Conservation (phyloP, 2,797 vertebrate genomes). For the Sebastes trivittatus region DNA sequence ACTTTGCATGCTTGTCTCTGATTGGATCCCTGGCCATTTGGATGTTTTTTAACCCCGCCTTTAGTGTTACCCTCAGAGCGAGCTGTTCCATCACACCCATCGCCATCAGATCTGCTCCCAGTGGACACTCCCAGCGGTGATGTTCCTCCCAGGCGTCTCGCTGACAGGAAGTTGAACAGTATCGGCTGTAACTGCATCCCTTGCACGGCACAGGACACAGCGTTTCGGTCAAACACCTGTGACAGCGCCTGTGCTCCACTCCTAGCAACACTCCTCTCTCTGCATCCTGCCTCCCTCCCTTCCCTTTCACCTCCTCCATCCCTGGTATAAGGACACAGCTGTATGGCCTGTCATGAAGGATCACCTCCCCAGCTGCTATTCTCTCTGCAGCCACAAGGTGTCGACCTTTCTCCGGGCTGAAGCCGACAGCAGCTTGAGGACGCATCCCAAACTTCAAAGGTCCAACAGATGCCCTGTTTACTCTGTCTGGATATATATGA, state of each 20-base stretch:
- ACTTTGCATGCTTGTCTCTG: slow-evolving; percentile 17
- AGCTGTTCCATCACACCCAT: slow-evolving; percentile 89
- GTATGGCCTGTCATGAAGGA: slow-evolving; percentile 89
- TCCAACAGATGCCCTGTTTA: slow-evolving; percentile 38
- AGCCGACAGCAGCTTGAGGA: slow-evolving; percentile 75
- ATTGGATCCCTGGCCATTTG: slow-evolving; percentile 46
- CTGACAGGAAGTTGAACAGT: slow-evolving; percentile 87
- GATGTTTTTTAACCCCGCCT: slow-evolving; percentile 83
- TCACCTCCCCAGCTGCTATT: slow-evolving; percentile 84
- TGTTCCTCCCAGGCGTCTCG: slow-evolving; percentile 87
- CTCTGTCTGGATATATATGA: slow-evolving; percentile 17
- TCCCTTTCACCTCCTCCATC: slow-evolving; percentile 43
- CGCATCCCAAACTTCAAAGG: slow-evolving; percentile 61
- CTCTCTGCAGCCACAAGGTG: slow-evolving; percentile 84
- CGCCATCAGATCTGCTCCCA: slow-evolving; percentile 82
- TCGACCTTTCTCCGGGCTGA: slow-evolving; percentile 86
- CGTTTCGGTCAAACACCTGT: slow-evolving; percentile 85
- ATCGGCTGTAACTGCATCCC: slow-evolving; percentile 88
- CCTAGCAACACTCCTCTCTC: slow-evolving; percentile 42
- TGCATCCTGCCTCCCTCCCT: not conserved
- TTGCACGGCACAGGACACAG: slow-evolving; percentile 83
- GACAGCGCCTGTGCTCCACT: slow-evolving; percentile 85
- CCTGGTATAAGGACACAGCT: slow-evolving; percentile 87
- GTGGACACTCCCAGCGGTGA: slow-evolving; percentile 88
- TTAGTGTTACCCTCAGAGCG: slow-evolving; percentile 86